Conservation (phyloP, 2,113 vertebrate species). For the Scytalopus superciliaris region DNA sequence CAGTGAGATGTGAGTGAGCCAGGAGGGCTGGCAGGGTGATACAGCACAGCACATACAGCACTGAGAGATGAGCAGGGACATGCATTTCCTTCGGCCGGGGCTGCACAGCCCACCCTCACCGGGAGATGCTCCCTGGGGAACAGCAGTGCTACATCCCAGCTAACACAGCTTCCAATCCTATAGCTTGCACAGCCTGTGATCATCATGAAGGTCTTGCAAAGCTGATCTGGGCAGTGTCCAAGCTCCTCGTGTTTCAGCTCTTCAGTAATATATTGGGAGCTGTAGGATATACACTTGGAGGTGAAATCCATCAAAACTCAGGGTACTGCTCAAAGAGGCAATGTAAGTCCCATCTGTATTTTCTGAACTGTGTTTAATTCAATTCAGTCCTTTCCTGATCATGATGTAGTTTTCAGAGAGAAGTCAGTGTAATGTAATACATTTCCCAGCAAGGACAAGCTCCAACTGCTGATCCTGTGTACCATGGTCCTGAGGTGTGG, state of each 20-base stretch:
- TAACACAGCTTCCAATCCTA: accelerated
- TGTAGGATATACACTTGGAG: not conserved
- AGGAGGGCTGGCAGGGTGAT: not conserved
- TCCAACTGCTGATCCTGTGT: not conserved
- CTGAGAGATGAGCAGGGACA: not conserved
- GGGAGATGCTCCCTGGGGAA: not conserved
- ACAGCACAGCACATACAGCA: not conserved
- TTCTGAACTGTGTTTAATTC: not conserved
- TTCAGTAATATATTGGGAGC: not conserved
- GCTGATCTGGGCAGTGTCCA: not conserved
- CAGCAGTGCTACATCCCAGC: not conserved
- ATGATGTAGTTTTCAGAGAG: not conserved
- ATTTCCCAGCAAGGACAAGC: not conserved
- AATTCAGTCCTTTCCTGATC: not conserved
- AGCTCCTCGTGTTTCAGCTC: not conserved
- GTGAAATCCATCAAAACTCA: not conserved
- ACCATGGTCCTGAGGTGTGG: not conserved
- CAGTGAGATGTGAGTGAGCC: not conserved
- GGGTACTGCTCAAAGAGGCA: not conserved
- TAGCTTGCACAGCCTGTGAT: not conserved
- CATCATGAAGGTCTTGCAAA: not conserved
- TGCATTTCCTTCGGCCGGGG: accelerated
- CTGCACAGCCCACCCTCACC: not conserved
- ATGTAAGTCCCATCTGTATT: not conserved
- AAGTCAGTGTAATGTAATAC: not conserved